Evolutionary conservation across 2,797 vertebrate species (phyloP).

Genomic region (Dromococcyx pavoninus): DNA sequence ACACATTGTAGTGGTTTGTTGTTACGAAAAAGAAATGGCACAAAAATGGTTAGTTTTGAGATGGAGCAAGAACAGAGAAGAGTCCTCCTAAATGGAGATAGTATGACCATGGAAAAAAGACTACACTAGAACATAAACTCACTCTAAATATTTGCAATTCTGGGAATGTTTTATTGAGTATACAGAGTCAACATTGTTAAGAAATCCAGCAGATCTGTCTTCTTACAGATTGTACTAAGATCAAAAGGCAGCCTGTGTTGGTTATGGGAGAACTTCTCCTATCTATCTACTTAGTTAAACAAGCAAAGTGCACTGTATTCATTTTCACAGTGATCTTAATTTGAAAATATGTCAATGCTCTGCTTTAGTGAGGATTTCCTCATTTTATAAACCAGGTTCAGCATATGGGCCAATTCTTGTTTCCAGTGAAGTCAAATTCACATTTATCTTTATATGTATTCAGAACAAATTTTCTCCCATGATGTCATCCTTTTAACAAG

Average conservation of each 20-base stretch:
- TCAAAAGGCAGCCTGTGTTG: conserved; percentile 44
- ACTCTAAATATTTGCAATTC: conserved; percentile 48
- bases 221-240: conserved; percentile 19
- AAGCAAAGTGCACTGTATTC: conserved; percentile 34
- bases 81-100: background rate
- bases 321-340: conserved; percentile 57
- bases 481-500: background rate
- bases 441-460: background rate
- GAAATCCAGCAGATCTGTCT: conserved; percentile 19
- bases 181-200: conserved; percentile 55
- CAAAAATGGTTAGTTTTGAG: background rate
- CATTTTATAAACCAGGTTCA: conserved; percentile 36
- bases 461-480: background rate
- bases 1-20: background rate
- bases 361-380: conserved; percentile 23
- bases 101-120: background rate
- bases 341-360: conserved; percentile 37
- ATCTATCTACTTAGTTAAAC: conserved; percentile 53
- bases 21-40: background rate
- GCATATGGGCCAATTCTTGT: background rate
- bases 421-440: background rate
- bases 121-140: background rate
- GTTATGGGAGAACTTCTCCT: conserved; percentile 43
- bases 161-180: conserved; percentile 7
- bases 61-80: background rate